Conservation (phyloP, 2,113 vertebrate species). For the Emydura subglobosa region DNA sequence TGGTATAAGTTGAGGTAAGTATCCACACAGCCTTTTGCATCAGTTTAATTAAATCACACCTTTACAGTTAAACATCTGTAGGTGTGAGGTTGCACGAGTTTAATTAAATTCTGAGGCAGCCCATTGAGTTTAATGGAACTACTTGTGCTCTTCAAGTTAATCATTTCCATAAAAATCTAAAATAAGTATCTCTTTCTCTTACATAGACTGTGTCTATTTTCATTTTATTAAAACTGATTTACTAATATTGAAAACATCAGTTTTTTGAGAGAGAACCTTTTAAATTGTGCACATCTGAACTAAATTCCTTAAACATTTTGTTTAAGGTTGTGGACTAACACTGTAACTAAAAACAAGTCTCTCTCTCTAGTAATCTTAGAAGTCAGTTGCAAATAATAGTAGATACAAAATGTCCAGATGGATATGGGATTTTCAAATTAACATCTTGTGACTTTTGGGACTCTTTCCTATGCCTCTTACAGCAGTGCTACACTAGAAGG, state of each 20-base stretch:
- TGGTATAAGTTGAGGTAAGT: no score
- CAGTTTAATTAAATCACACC: no score
- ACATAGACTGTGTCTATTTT: not conserved
- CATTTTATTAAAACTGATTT: conserved; percentile 47
- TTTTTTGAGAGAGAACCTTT: not conserved
- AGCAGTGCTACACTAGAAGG: not conserved
- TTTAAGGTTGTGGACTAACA: not conserved
- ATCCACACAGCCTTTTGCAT: no score
- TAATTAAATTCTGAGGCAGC: no score
- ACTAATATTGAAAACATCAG: not conserved
- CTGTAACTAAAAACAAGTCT: not conserved
- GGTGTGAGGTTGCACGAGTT: no score
- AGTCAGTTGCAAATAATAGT: fast-evolving
- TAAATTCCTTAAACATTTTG: not conserved
- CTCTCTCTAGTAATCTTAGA: not conserved
- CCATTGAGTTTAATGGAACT: no score
- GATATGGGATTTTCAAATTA: fast-evolving
- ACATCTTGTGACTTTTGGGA: not conserved
- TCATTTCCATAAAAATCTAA: no score
- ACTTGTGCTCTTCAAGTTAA: no score
- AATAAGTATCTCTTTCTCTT: no score
- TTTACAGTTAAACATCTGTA: no score
- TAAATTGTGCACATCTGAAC: not conserved
- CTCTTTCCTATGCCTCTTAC: not conserved
- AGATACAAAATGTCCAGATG: fast-evolving